Base-by-base conservation (phyloP, 2,797 vertebrate genomes). In the Cephalopachus bancanus region DNA sequence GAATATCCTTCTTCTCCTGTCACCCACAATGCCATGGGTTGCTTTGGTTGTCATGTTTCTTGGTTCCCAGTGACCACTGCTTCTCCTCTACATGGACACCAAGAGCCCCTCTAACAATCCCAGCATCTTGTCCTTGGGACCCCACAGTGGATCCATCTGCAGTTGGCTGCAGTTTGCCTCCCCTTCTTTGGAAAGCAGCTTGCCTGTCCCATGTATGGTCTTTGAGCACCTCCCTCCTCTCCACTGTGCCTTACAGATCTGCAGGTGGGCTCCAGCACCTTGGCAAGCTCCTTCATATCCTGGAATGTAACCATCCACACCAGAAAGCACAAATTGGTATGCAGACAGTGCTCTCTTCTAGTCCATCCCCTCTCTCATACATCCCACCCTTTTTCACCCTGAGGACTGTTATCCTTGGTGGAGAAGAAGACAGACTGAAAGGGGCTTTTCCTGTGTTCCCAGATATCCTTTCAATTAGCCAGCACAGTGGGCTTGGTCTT, bases 201-300 rank as follows among this genome's bases (percentile, higher is more conserved):
- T 28, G 22, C 12, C 62, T 17, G 7, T 57, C 17, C 30, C 51
- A n/a, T 0, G 5, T n/a, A 30, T 55, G 53, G 3, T 57, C 19
- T 67, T n/a, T 44, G 44, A 4, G 44, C 44, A 44, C 10, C 33
- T 8, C 17, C 5, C 37, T 75, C 64, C 67, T 67, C 7, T 53
- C 37, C 33, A 10, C 10, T 0, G 22, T 3, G 1, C 24, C 49
- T 51, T 44, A 5, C 17, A 26, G 59, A 14, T 22, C 5, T 0
- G 49, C 26, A 3, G 30, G 5, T 0, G 5, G 67, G 37, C 28
- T 4, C 55, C 51, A 71, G 62, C 10, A 26, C 80, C 51, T 7
- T 15, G 44, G 24, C 10, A 57, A 28, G n/a, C 3, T 9, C 86
- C 26, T 19, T 19, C 3, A 14, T 3, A 0, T 12, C 20, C 49